Base-by-base conservation (phyloP, 2,888 invertebrate species). In the Eupithecia exiguata region DNA sequence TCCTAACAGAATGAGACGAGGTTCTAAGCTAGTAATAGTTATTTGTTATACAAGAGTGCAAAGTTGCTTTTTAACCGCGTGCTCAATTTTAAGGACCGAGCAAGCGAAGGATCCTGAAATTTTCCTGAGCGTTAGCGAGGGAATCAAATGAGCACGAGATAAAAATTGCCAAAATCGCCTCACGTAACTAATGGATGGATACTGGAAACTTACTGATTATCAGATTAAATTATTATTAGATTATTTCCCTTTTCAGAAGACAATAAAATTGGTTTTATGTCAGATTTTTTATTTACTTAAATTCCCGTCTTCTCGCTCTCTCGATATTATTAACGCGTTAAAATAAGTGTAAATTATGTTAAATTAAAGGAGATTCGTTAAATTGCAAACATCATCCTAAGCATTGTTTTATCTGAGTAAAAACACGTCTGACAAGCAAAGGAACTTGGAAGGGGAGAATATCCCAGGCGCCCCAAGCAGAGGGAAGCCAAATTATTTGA, bases 401-500 rank as follows among this genome's bases (percentile, higher is more conserved):
- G n/a, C 63, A 65, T 12, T 6, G 25, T 36, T 36, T 70, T 63
- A 46, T 63, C 46, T 46, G 46, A 21, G 62, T 38, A 46, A 49
- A 61, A 72, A 72, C 66, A 66, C 69, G 43, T 73, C 58, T 43
- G 58, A 36, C 53, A 62, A 35, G 70, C 35, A 72, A 66, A 21
- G 35, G 69, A 65, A 69, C 66, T 68, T 72, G 62, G 43, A 58
- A 66, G 69, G 69, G 72, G 69, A 63, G 63, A 38, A 67, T 35
- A 53, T 69, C 58, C 40, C 46, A 66, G 66, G 43, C 72, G 43
- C 72, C 69, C 72, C 61, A 61, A 73, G 69, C 73, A 25, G 36
- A 72, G 62, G 68, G 68, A 69, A 69, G 63, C 69, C 65, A 69
- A 66, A 72, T 69, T 73, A 53, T 69, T 69, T 43, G 35, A 66